phyloP scores from a whole-genome alignment of 2,113 vertebrate species.

The Pseudolaguvia tuberculata region DNA sequence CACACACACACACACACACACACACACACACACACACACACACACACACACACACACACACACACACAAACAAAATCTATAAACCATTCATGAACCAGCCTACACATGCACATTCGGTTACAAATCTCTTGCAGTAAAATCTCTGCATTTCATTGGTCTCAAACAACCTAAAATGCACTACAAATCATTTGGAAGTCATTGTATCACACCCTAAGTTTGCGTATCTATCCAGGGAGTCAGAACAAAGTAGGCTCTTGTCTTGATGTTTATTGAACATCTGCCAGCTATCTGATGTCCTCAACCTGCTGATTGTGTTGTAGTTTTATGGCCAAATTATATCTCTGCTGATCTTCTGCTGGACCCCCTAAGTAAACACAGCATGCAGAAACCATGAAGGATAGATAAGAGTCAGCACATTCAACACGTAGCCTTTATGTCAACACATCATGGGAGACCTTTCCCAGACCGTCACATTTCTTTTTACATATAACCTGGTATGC shows the following conservation, averaged over 20 bases:
- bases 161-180: constrained; percentile 3
- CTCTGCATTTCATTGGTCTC: not conserved
- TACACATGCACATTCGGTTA: not conserved
- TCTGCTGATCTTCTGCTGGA: constrained; percentile 22
- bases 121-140: not conserved
- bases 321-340: constrained; percentile 39
- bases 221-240: no score
- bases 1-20: no score
- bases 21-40: no score
- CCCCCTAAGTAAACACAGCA: constrained; percentile 18
- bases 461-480: no score
- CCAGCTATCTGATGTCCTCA: constrained; percentile 16
- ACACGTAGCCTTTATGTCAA: constrained; percentile 31
- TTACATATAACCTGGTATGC: no score
- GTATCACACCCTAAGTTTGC: no score
- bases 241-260: not conserved
- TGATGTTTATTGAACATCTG: constrained; percentile 6
- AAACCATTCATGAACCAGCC: not conserved
- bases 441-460: constrained; percentile 9
- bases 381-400: constrained; percentile 3
- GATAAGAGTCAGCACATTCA: constrained; percentile 42
- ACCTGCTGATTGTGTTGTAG: constrained; percentile 8
- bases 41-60: no score
- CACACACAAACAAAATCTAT: not conserved
- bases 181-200: not conserved